Conservation (phyloP, 2,888 invertebrate species). For the Hybos culiciformis region DNA sequence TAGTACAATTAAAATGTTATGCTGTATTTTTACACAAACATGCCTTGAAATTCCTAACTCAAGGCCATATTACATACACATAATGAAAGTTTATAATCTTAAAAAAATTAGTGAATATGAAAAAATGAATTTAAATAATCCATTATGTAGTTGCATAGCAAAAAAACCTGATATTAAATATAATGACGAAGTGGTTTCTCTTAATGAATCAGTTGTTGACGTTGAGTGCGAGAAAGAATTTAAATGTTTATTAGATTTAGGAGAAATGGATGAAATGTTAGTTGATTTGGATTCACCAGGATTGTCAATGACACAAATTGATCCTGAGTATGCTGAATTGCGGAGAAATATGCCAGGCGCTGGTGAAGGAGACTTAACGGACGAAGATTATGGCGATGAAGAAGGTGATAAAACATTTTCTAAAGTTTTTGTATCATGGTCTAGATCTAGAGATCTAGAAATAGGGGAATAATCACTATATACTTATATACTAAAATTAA, state of each 20-base stretch:
- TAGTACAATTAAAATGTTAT: constrained; percentile 21
- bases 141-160: neutral
- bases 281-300: constrained; percentile 16
- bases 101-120: neutral
- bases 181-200: constrained; percentile 10
- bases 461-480: no score
- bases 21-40: constrained; percentile 26
- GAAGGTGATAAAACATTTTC: neutral
- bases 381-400: neutral
- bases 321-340: neutral
- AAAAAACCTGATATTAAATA: neutral
- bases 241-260: constrained; percentile 4
- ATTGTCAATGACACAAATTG: constrained; percentile 13
- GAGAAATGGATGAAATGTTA: constrained; percentile 2
- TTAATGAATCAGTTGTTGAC: constrained; percentile 16
- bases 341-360: neutral
- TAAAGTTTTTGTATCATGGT: no score
- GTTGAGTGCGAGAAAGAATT: constrained; percentile 2
- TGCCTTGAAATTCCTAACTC: constrained; percentile 25
- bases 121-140: neutral
- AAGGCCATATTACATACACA: constrained; percentile 18
- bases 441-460: no score
- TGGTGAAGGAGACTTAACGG: neutral
- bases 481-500: no score
- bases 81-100: neutral